Evolutionary conservation across 2,888 invertebrate genomes (phyloP).

Genomic region (Ormyrus rosae): DNA sequence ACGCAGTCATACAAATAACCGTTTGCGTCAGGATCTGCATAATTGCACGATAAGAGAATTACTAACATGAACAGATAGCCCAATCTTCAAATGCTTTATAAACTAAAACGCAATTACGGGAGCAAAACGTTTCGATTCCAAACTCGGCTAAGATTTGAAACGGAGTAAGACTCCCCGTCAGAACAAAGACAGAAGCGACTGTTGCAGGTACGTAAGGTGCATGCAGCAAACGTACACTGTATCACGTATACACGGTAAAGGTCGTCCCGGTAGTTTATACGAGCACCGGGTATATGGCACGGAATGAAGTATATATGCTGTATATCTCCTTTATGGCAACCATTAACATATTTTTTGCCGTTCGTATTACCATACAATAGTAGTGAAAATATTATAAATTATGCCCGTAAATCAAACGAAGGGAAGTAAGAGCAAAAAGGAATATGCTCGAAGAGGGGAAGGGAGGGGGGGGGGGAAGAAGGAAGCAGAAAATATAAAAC

Average conservation of each 20-base stretch:
- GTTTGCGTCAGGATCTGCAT: no score
- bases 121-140: no score
- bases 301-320: conserved; percentile 72
- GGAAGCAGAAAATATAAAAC: conserved; percentile 26
- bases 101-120: no score
- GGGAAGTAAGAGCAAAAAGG: conserved; percentile 58
- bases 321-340: conserved; percentile 75
- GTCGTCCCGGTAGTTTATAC: conserved; percentile 64
- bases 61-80: no score
- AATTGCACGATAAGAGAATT: no score
- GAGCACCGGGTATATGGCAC: conserved; percentile 70
- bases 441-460: conserved; percentile 22
- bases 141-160: no score
- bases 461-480: conserved; percentile 43
- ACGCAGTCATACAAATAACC: no score
- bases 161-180: no score
- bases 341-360: conserved; percentile 75
- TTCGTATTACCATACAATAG: conserved; percentile 75
- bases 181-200: conserved; percentile 21
- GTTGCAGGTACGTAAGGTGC: conserved; percentile 45
- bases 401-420: conserved; percentile 73
- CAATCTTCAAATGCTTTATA: no score
- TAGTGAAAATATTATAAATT: conserved; percentile 75
- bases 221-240: conserved; percentile 23
- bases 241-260: conserved; percentile 27